Conservation (phyloP, 2,113 vertebrate species). For the Gulo gulo region DNA sequence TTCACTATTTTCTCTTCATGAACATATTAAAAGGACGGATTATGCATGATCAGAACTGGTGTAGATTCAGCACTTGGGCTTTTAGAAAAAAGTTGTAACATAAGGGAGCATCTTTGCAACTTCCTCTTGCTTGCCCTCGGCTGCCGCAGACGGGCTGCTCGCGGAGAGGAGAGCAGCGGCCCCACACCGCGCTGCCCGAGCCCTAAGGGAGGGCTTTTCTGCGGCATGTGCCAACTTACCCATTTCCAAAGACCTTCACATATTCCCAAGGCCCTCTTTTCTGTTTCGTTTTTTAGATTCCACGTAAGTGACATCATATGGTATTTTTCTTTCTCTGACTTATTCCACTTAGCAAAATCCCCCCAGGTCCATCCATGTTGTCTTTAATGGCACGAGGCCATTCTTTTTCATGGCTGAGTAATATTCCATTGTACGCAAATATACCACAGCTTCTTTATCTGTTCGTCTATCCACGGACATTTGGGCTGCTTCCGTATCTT, state of each 20-base stretch:
- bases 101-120: not conserved
- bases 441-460: not conserved
- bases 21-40: not conserved
- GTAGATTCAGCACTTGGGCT: not conserved
- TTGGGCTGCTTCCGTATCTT: not conserved
- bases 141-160: not conserved
- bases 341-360: not conserved
- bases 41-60: not conserved
- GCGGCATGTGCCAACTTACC: not conserved
- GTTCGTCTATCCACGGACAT: not conserved
- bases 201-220: no score
- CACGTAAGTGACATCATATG: not conserved
- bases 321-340: not conserved
- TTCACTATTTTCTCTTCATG: not conserved
- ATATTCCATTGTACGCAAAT: not conserved
- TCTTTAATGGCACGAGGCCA: not conserved
- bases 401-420: no score
- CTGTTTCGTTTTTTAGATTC: not conserved
- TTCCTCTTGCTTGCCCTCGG: rapidly evolving
- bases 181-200: no score
- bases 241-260: not conserved
- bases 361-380: not conserved
- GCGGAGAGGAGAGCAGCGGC: rapidly evolving
- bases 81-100: not conserved
- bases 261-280: not conserved